These are phyloP conservation scores for Netelia inedita DNA, from an alignment of 2,888 invertebrate genomes.

Conservation along the genomic window DNA sequence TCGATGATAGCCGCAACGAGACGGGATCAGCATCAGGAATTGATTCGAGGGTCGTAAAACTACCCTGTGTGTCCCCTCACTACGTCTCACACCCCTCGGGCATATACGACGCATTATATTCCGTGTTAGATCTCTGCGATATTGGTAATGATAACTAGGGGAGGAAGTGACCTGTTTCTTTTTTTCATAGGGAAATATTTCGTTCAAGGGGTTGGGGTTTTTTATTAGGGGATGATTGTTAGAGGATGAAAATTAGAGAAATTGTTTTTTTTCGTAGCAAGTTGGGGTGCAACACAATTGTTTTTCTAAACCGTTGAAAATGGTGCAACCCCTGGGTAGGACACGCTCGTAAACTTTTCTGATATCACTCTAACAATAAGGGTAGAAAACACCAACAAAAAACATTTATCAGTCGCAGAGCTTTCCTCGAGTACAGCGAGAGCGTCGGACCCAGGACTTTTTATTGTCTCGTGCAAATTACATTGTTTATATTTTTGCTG, in stretches of 20 bases:
- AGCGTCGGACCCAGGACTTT: slow-evolving; percentile 31
- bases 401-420: not conserved
- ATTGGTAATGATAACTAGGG: too few relatives aligned
- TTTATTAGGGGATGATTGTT: too few relatives aligned
- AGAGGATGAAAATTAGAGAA: too few relatives aligned
- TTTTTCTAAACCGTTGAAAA: not conserved
- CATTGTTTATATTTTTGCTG: not conserved
- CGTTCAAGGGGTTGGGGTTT: too few relatives aligned
- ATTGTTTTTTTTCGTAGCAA: too few relatives aligned
- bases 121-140: too few relatives aligned
- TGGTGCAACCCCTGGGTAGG: not conserved
- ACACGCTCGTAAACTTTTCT: not conserved
- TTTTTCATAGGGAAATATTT: too few relatives aligned
- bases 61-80: not conserved
- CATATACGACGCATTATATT: too few relatives aligned
- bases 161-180: too few relatives aligned
- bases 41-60: slow-evolving; percentile 54
- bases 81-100: too few relatives aligned
- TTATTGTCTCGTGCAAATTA: slow-evolving; percentile 12
- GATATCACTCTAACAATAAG: not conserved
- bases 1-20: slow-evolving; percentile 52
- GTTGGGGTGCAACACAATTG: too few relatives aligned
- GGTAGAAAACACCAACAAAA: not conserved
- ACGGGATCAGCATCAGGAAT: slow-evolving; percentile 46
- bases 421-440: not conserved